Evolutionary conservation across 2,113 vertebrate species (phyloP).

Genomic region (Brachyhypopomus occidentalis): DNA sequence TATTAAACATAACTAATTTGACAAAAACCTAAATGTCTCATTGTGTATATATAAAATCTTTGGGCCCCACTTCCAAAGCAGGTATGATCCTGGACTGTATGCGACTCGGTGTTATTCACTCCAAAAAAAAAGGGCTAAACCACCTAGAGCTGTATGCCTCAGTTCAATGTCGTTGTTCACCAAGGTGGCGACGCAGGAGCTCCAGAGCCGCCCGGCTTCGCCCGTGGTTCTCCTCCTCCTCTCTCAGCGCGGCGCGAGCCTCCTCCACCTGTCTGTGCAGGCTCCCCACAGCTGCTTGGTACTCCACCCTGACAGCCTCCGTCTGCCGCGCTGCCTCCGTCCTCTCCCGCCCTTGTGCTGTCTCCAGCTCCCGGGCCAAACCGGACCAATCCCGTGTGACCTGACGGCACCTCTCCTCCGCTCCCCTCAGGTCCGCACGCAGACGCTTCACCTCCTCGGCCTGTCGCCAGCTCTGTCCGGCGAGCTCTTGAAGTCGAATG

Average conservation of each 20-base stretch:
- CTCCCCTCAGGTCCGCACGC: conserved; percentile 55
- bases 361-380: conserved; percentile 49
- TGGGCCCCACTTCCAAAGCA: no score
- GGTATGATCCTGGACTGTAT: no score
- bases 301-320: conserved; percentile 48
- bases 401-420: conserved; percentile 55
- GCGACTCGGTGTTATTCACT: no score
- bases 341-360: conserved; percentile 50
- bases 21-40: no score
- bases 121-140: no score
- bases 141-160: no score
- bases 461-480: conserved; percentile 58
- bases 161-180: not conserved
- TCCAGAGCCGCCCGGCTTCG: conserved; percentile 51
- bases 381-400: conserved; percentile 56
- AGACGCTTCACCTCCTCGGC: conserved; percentile 42
- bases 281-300: conserved; percentile 51
- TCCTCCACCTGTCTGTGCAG: conserved; percentile 26
- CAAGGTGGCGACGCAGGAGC: conserved; percentile 46
- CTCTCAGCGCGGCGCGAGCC: conserved; percentile 53
- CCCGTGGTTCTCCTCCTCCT: conserved; percentile 48
- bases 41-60: no score
- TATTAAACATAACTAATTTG: no score
- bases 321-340: conserved; percentile 11
- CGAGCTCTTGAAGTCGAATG: conserved; percentile 47